Evolutionary conservation across 2,888 invertebrate species (phyloP).

Genomic region (Andrena bicolor): DNA sequence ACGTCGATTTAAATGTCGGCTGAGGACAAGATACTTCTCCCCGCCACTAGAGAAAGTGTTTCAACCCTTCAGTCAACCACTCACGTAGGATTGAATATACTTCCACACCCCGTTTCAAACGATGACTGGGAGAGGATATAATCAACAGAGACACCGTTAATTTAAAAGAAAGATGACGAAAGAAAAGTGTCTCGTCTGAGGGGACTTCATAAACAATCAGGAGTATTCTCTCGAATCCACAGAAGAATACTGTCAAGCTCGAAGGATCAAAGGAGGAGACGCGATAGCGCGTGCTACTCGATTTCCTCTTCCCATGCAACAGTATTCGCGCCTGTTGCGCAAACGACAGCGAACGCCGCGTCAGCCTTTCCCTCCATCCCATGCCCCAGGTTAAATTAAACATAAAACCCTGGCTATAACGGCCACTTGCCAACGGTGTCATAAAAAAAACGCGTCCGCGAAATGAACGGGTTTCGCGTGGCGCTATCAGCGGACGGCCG

Average conservation of each 20-base stretch:
- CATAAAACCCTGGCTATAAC: slow-evolving; percentile 18
- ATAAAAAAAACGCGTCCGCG: slow-evolving; percentile 14
- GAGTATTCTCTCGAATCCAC: not conserved
- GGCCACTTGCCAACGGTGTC: not conserved
- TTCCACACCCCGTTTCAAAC: too few species aligned
- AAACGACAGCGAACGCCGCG: not conserved
- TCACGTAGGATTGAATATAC: not conserved
- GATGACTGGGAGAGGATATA: too few species aligned
- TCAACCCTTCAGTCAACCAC: not conserved
- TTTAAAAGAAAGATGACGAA: too few species aligned
- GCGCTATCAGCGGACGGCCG: slow-evolving; percentile 10
- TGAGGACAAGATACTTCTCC: not conserved
- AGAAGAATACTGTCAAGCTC: not conserved
- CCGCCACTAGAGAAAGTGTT: not conserved
- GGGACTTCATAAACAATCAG: not conserved
- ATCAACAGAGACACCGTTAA: too few species aligned
- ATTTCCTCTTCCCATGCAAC: slow-evolving; percentile 5
- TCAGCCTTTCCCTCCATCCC: not conserved
- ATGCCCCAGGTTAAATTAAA: slow-evolving; percentile 7
- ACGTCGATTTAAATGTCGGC: slow-evolving; percentile 22
- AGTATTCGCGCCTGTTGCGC: slow-evolving; percentile 25
- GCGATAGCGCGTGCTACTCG: not conserved
- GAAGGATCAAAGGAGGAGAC: not conserved
- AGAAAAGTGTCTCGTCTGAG: too few species aligned
- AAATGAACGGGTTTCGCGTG: slow-evolving; percentile 37